These are phyloP conservation scores for Pachyramphus minor DNA, from an alignment of 2,113 vertebrate genomes.

Conservation along the genomic window DNA sequence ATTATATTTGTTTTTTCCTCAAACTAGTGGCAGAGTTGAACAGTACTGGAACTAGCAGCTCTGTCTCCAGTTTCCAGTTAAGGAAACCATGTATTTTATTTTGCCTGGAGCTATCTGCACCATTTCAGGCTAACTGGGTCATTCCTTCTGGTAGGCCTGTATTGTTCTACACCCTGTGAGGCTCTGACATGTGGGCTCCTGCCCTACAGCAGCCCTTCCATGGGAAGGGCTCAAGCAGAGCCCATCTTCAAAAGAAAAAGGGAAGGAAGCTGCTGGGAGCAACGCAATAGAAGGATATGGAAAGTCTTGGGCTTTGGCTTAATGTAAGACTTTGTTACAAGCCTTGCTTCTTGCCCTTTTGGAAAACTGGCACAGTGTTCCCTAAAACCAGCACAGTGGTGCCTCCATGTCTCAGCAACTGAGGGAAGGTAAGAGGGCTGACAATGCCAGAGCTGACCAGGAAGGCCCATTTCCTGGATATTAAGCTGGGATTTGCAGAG, in stretches of 20 bases:
- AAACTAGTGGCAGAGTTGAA: neutral
- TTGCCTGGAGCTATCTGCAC: neutral
- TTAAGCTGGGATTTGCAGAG: neutral
- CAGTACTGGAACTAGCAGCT: neutral
- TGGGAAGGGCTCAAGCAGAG: neutral
- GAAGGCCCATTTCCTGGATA: neutral
- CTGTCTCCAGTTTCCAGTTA: neutral
- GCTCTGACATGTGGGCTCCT: neutral
- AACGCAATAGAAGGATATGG: neutral
- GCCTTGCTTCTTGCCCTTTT: neutral
- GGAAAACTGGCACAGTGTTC: neutral
- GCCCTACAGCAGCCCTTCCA: neutral
- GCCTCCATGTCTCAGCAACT: neutral
- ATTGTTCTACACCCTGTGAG: neutral
- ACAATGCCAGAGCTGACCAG: neutral
- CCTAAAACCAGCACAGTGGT: neutral
- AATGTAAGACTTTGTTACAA: neutral
- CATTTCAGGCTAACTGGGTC: neutral
- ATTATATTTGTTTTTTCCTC: neutral
- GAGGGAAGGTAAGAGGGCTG: neutral
- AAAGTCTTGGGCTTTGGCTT: neutral
- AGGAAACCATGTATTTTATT: neutral
- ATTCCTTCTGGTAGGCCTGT: neutral
- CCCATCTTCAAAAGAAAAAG: neutral
- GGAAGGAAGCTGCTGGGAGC: neutral